Percentiles rank a stretch among this genome's conserved stretches.
phyloP scores from a whole-genome alignment of 1,140 invertebrate species.

The Spodoptera litura region DNA sequence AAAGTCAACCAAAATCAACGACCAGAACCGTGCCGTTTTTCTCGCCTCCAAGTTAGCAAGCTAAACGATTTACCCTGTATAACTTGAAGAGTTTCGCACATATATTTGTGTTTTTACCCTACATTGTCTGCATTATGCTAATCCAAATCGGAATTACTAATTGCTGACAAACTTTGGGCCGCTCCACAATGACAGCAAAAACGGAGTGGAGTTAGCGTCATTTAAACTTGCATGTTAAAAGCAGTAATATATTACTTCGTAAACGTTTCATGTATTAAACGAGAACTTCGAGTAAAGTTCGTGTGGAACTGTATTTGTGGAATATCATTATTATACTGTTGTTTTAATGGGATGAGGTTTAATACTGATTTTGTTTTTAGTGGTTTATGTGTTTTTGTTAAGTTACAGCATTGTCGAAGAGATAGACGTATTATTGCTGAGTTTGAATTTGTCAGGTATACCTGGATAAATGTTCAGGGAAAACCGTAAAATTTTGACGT shows the following conservation, averaged over 20 bases:
- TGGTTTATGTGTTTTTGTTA: neutral
- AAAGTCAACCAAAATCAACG: neutral
- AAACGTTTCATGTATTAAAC: neutral
- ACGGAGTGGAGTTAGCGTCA: conserved; percentile 8
- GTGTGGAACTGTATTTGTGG: conserved; percentile 3
- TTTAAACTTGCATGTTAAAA: conserved; percentile 24
- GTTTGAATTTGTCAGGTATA: no score
- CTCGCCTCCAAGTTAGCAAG: neutral
- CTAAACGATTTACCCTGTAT: conserved; percentile 13
- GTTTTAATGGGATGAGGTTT: neutral
- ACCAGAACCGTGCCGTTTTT: conserved; percentile 15
- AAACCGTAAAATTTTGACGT: no score
- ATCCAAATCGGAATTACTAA: conserved; percentile 42
- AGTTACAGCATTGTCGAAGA: neutral
- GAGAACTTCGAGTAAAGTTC: neutral
- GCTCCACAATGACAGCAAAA: conserved; percentile 19
- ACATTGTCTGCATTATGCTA: conserved; percentile 39
- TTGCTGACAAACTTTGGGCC: conserved; percentile 30
- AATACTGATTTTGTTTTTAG: neutral
- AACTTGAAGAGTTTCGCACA: conserved; percentile 39
- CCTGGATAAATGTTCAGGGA: no score
- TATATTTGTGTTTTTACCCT: conserved; percentile 44
- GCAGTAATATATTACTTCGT: conserved; percentile 12
- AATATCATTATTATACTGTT: neutral
- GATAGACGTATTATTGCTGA: no score